phyloP scores from a whole-genome alignment of 2,888 invertebrate genomes.

The Nomada hirtipes region DNA sequence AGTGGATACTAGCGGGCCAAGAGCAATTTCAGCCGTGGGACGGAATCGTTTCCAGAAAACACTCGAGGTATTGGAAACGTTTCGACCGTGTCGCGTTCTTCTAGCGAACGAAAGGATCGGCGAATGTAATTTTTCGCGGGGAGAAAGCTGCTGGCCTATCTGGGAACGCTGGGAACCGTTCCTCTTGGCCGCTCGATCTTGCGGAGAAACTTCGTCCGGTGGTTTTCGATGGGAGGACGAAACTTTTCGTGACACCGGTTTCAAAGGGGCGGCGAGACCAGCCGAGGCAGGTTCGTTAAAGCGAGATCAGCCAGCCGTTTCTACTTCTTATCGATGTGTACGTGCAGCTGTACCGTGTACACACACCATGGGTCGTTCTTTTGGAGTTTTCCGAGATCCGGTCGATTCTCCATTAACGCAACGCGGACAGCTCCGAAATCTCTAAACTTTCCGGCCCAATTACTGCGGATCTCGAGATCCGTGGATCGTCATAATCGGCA shows the following conservation, averaged over 20 bases:
- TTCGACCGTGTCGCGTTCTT: background rate
- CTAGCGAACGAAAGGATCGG: constrained; percentile 13
- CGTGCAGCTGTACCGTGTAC: background rate
- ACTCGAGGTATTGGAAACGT: background rate
- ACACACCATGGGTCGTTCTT: background rate
- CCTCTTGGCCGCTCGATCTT: constrained; percentile 21
- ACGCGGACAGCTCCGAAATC: constrained; percentile 36
- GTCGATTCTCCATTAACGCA: constrained; percentile 56
- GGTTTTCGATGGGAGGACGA: constrained; percentile 61
- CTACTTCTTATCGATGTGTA: constrained; percentile 15
- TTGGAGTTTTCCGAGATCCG: background rate
- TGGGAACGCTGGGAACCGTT: constrained; percentile 21
- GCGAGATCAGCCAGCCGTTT: constrained; percentile 54
- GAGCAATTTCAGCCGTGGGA: background rate
- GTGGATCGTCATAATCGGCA: background rate
- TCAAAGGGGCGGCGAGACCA: constrained; percentile 40
- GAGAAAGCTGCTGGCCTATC: background rate
- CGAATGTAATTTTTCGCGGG: constrained; percentile 43
- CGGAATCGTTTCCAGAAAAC: background rate
- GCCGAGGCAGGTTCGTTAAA: constrained; percentile 65
- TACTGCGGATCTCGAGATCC: background rate
- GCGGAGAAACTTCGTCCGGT: constrained; percentile 50
- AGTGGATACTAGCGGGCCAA: no score
- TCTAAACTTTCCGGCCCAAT: background rate
- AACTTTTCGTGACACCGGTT: constrained; percentile 67